These are phyloP conservation scores for Drosophila macrothrix DNA, from an alignment of 2,888 invertebrate species.

Conservation along the genomic window DNA sequence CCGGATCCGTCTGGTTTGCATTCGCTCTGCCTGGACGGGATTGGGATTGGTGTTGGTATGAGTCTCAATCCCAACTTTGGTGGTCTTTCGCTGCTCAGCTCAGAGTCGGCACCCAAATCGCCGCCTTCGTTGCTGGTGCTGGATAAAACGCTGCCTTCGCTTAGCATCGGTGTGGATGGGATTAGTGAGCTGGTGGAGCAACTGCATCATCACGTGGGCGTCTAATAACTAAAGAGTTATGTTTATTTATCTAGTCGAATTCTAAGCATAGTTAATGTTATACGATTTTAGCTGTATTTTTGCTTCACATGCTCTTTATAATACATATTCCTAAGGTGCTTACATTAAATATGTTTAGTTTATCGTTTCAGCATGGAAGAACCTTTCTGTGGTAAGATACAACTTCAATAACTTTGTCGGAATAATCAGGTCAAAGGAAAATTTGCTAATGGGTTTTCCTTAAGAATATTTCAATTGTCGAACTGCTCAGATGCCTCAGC, in stretches of 20 bases:
- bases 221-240: constrained; percentile 1
- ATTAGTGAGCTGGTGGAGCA: constrained; percentile 84
- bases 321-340: constrained; percentile 14
- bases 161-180: constrained; percentile 82
- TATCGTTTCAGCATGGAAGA: neutral
- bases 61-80: constrained; percentile 60
- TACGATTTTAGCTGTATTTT: constrained; percentile 29
- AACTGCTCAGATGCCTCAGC: neutral
- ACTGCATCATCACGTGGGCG: constrained; percentile 59
- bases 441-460: neutral
- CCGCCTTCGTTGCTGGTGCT: constrained; percentile 83
- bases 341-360: neutral
- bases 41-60: constrained; percentile 62
- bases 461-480: neutral
- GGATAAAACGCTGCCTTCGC: constrained; percentile 83
- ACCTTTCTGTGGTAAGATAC: neutral
- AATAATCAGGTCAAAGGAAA: neutral
- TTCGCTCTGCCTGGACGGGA: constrained; percentile 72
- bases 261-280: constrained; percentile 59
- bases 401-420: neutral
- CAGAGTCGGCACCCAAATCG: constrained; percentile 68
- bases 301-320: constrained; percentile 25
- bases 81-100: constrained; percentile 55
- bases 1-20: constrained; percentile 46
- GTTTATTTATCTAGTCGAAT: constrained; percentile 50